phyloP scores from a whole-genome alignment of 2,888 invertebrate species.

The Drosophila lacicola region DNA sequence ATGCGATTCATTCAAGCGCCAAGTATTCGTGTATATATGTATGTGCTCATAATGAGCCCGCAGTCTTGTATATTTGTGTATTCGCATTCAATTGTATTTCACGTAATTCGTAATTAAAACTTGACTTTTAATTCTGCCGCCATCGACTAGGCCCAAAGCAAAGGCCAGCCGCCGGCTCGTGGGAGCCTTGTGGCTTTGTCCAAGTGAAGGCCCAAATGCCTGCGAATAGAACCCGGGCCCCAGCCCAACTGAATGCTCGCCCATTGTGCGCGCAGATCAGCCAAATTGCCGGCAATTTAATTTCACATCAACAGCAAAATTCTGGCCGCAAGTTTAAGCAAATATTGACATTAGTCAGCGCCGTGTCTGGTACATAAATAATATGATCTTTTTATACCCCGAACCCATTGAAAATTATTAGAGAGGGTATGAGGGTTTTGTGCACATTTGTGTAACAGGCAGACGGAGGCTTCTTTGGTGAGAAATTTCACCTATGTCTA shows the following conservation, averaged over 20 bases:
- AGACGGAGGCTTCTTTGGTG: too few relatives aligned
- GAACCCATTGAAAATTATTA: too few relatives aligned
- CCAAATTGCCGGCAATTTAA: constrained; percentile 65
- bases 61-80: neutral
- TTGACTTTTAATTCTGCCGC: constrained; percentile 20
- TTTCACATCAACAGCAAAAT: constrained; percentile 65
- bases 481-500: too few relatives aligned
- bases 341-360: constrained; percentile 79
- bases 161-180: constrained; percentile 35
- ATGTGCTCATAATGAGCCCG: constrained; percentile 2
- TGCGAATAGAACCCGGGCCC: constrained; percentile 48
- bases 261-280: constrained; percentile 52
- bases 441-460: too few relatives aligned
- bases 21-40: constrained; percentile 7
- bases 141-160: constrained; percentile 38
- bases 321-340: constrained; percentile 47
- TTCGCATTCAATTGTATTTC: constrained; percentile 35
- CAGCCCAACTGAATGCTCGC: constrained; percentile 42
- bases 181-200: constrained; percentile 67
- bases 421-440: too few relatives aligned
- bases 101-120: constrained; percentile 46
- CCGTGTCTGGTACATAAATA: constrained; percentile 14
- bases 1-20: constrained; percentile 78
- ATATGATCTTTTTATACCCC: constrained; percentile 5
- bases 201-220: constrained; percentile 38